Percentiles rank a stretch among this genome's conserved stretches.
Evolutionary conservation across 1,140 invertebrate species (phyloP).

Genomic region (Drosophila murphyi): DNA sequence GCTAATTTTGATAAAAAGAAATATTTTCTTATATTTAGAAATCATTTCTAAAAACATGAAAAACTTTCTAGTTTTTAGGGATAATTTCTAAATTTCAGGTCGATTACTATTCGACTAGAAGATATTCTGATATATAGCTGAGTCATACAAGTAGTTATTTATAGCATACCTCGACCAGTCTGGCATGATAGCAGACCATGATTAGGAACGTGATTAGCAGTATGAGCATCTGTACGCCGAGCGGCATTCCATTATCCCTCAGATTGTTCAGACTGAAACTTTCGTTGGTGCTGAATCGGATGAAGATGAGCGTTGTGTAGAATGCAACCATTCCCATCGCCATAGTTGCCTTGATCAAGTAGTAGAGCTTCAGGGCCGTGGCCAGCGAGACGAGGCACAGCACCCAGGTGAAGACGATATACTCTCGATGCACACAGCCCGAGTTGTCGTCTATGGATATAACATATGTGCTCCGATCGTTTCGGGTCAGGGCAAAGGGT

Average conservation of each 20-base stretch:
- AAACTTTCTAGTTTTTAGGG: too few species aligned
- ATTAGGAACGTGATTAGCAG: slow-evolving; percentile 92
- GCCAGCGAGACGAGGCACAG: slow-evolving; percentile 95
- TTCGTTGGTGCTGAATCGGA: slow-evolving; percentile 84
- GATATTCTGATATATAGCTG: too few species aligned
- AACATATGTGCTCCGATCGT: slow-evolving; percentile 25
- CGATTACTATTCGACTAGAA: too few species aligned
- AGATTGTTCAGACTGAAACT: slow-evolving; percentile 62
- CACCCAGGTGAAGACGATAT: slow-evolving; percentile 96
- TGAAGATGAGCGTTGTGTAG: slow-evolving; percentile 89
- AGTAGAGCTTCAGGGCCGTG: slow-evolving; percentile 96
- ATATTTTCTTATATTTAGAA: too few species aligned
- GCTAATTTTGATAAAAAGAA: too few species aligned
- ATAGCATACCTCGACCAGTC: slow-evolving; percentile 89
- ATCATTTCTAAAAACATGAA: too few species aligned
- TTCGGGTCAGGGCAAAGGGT: slow-evolving; percentile 37
- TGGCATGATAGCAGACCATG: slow-evolving; percentile 95
- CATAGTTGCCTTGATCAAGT: slow-evolving; percentile 94
- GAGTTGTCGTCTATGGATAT: slow-evolving; percentile 10
- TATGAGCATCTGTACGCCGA: slow-evolving; percentile 92
- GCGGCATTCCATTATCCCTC: slow-evolving; percentile 86
- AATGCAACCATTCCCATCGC: slow-evolving; percentile 90
- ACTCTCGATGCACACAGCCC: slow-evolving; percentile 90
- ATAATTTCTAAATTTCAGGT: too few species aligned
- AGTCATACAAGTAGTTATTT: too few species aligned